A percentile compares a stretch with the other conserved stretches of the same genome.
phyloP scores from a whole-genome alignment of 2,797 vertebrate genomes.

The Scarus forsteni region DNA sequence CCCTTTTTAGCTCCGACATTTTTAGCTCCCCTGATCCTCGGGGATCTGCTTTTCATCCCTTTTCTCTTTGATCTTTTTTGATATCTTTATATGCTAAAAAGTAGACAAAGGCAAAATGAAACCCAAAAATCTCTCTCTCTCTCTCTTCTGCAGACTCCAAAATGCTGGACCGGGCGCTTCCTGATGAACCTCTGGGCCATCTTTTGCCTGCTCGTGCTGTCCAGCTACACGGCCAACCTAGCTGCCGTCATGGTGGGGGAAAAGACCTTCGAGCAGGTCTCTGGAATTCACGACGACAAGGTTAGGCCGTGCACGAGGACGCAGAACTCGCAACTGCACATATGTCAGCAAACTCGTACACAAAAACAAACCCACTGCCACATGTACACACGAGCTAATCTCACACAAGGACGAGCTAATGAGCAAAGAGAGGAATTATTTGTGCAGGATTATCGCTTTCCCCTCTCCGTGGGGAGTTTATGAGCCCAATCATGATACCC shows the following conservation, averaged over 20 bases:
- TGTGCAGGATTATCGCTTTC: slow-evolving; percentile 58
- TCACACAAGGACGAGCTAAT: slow-evolving; percentile 66
- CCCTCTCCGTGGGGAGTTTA: slow-evolving; percentile 52
- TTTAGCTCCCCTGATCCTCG: slow-evolving; percentile 19
- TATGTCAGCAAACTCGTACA: slow-evolving; percentile 7
- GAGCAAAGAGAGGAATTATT: slow-evolving; percentile 58
- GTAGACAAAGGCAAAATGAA: not conserved
- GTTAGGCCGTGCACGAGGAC: slow-evolving; percentile 75
- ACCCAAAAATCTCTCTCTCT: not conserved
- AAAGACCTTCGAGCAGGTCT: slow-evolving; percentile 95
- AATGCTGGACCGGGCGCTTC: slow-evolving; percentile 95
- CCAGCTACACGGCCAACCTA: slow-evolving; percentile 96
- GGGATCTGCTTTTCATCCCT: not conserved
- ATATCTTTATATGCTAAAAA: slow-evolving; percentile 2
- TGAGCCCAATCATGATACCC: slow-evolving; percentile 31
- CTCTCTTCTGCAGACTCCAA: slow-evolving; percentile 83
- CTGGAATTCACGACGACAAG: slow-evolving; percentile 93
- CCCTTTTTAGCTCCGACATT: slow-evolving; percentile 12
- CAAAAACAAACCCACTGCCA: not conserved
- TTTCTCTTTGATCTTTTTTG: slow-evolving; percentile 9
- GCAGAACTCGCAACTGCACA: slow-evolving; percentile 16
- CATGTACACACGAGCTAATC: slow-evolving; percentile 48
- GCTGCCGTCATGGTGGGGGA: slow-evolving; percentile 97
- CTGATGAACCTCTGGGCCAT: slow-evolving; percentile 99
- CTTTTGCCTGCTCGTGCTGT: slow-evolving; percentile 96